Percentiles rank a stretch among this genome's conserved stretches.
These are phyloP conservation scores for Setipinna tenuifilis DNA, from an alignment of 2,797 vertebrate species.

Conservation along the genomic window DNA sequence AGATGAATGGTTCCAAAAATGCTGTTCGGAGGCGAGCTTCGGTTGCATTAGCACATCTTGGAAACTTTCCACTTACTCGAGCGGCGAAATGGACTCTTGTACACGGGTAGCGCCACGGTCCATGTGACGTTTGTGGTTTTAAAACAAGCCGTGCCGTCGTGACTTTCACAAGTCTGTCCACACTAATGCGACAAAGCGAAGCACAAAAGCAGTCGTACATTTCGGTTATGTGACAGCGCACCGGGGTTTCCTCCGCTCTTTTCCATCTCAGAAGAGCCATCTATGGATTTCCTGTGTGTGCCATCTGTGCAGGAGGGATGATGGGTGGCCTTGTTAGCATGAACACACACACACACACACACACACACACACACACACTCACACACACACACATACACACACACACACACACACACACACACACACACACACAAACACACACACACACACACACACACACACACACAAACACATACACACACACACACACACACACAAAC, in stretches of 20 bases:
- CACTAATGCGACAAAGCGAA: background rate
- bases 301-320: background rate
- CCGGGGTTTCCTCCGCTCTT: background rate
- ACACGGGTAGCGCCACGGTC: background rate
- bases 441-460: too few species aligned
- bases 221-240: background rate
- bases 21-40: background rate
- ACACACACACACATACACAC: too few species aligned
- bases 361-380: too few species aligned
- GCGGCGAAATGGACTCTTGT: background rate
- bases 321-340: background rate
- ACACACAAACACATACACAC: too few species aligned
- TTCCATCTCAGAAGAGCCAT: background rate
- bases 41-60: background rate
- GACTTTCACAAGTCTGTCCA: background rate
- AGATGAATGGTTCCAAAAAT: background rate
- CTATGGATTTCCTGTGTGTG: background rate
- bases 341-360: too few species aligned
- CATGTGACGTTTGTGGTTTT: background rate
- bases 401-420: too few species aligned
- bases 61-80: background rate
- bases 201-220: background rate
- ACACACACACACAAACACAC: too few species aligned
- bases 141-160: background rate
- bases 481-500: too few species aligned